Evolutionary conservation across 2,888 invertebrate genomes (phyloP).

Genomic region (Apeira syringaria): DNA sequence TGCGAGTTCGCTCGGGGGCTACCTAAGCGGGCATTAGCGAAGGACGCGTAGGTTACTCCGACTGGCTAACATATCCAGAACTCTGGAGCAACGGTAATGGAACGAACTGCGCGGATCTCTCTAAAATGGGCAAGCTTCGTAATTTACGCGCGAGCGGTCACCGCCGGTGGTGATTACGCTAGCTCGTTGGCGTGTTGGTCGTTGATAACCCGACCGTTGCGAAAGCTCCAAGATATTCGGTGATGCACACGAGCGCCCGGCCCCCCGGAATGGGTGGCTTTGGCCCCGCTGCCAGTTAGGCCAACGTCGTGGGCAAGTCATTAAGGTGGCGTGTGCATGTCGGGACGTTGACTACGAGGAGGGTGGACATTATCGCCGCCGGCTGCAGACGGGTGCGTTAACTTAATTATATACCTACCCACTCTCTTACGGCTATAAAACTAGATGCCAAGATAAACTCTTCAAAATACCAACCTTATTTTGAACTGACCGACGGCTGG

Average conservation of each 20-base stretch:
- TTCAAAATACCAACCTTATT: no score
- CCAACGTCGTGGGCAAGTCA: slow-evolving; percentile 57
- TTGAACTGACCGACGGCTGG: no score
- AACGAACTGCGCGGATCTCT: slow-evolving; percentile 41
- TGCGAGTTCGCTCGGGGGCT: slow-evolving; percentile 64
- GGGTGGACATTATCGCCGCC: slow-evolving; percentile 50
- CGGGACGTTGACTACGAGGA: slow-evolving; percentile 45
- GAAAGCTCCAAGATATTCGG: slow-evolving; percentile 43
- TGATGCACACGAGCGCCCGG: slow-evolving; percentile 30
- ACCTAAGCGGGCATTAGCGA: slow-evolving; percentile 76
- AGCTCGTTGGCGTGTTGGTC: slow-evolving; percentile 67
- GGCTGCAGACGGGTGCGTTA: slow-evolving; percentile 54
- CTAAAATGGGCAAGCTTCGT: slow-evolving; percentile 52
- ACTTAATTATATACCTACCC: slow-evolving; percentile 57
- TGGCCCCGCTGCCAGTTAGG: slow-evolving; percentile 45
- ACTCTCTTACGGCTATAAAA: slow-evolving; percentile 32
- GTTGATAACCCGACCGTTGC: slow-evolving; percentile 62
- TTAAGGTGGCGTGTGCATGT: slow-evolving; percentile 70
- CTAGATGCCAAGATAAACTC: slow-evolving; percentile 23
- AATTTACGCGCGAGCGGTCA: slow-evolving; percentile 80
- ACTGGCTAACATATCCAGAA: slow-evolving; percentile 47
- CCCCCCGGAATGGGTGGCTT: slow-evolving; percentile 43
- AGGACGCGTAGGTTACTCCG: slow-evolving; percentile 65
- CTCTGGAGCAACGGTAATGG: slow-evolving; percentile 28
- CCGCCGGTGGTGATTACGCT: slow-evolving; percentile 74